Base-by-base conservation (phyloP, 2,888 invertebrate species). In the Dascillus cervinus region DNA sequence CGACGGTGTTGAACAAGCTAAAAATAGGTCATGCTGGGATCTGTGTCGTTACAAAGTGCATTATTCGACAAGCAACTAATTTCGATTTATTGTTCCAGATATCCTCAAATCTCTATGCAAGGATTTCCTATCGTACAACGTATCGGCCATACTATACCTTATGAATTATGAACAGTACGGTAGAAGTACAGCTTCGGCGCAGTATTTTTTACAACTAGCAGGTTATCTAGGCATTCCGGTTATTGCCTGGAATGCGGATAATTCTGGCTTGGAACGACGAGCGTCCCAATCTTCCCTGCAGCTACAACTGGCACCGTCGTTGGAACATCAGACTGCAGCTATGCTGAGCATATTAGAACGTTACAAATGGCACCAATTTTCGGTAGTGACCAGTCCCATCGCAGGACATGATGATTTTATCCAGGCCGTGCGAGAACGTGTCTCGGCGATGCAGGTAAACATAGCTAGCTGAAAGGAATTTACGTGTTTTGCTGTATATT, bases 161-260 rank as follows among this genome's bases (percentile, higher is more conserved):
- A 92, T 91, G 82, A 92, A 92, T 70, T 87, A 90, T 67, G 91
- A 92, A 72, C 83, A 84, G 66, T 92, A 90, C 59, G 91, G 91
- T 25, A 77, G 89, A 43, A 89, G 89, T 65, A 91, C 91, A 37
- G 91, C 91, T 48, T 89, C 91, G 44, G 89, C 90, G 36, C 91
- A 92, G 65, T 92, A 92, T 69, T 89, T 92, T 65, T 75, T 92
- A 46, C 91, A 92, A 70, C 72, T 92, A 55, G 89, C 91, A 47
- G 90, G 89, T 35, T 92, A 92, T 68, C 73, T 94, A 52, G 94
- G 92, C 46, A 91, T 95, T 59, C 95, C 95, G 50, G 91, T 95
- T 29, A 90, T 95, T 50, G 90, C 91, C 4, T 96, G 95, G 95
- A 95, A 95, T 66, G 92, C 94, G 4, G 95, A 96, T 65, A 95